Conservation (phyloP, 2,888 invertebrate species). For the Phasia obesa region DNA sequence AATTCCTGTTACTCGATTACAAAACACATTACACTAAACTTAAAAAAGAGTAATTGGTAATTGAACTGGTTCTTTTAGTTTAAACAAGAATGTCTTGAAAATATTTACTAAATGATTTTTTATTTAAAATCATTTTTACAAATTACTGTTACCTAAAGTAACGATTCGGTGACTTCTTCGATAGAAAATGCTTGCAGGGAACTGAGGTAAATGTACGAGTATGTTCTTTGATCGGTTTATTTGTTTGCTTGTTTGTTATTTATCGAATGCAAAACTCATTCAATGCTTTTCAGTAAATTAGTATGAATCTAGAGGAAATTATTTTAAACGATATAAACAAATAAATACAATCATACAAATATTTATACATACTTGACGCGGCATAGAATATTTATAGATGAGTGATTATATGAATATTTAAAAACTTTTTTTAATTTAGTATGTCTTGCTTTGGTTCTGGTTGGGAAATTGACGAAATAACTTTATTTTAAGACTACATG, state of each 20-base stretch:
- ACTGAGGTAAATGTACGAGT: neutral
- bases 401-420: slow-evolving; percentile 4
- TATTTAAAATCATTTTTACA: no score
- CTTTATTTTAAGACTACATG: slow-evolving; percentile 16
- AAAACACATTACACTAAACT: no score
- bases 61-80: no score
- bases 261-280: slow-evolving; percentile 22
- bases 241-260: slow-evolving; percentile 10
- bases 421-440: slow-evolving; percentile 14
- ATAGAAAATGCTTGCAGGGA: no score
- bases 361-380: slow-evolving; percentile 9
- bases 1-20: no score
- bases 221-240: slow-evolving; percentile 1
- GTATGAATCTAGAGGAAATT: slow-evolving; percentile 52
- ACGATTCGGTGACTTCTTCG: no score
- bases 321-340: slow-evolving; percentile 29
- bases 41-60: no score
- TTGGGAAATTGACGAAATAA: slow-evolving; percentile 38
- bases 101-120: no score
- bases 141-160: no score
- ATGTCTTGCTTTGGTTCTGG: slow-evolving; percentile 12
- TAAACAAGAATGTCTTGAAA: no score
- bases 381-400: neutral
- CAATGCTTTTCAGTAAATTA: slow-evolving; percentile 64
- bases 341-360: neutral